A percentile compares a stretch with the other conserved stretches of the same genome.
Conservation (phyloP, 37 sponge, comb jelly and placozoan species). For the Mnemiopsis leidyi region DNA sequence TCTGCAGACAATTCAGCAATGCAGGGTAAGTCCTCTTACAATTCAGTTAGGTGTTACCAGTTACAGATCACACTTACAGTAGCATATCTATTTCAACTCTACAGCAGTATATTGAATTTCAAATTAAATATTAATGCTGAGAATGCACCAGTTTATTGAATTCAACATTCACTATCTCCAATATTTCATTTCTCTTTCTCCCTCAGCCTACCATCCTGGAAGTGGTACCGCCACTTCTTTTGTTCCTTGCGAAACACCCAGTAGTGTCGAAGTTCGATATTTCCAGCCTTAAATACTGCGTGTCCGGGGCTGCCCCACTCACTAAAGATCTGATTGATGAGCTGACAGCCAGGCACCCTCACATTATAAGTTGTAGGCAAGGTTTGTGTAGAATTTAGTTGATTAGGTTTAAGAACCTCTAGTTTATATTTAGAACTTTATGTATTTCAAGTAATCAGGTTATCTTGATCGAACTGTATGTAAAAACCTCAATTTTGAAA, state of each 20-base stretch:
- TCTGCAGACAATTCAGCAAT: neutral
- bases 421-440: no score
- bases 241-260: constrained; percentile 85
- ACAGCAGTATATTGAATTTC: neutral
- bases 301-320: constrained; percentile 83
- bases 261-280: constrained; percentile 77
- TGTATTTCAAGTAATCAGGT: no score
- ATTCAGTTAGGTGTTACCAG: no score
- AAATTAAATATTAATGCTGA: neutral
- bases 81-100: no score
- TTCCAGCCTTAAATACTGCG: constrained; percentile 67
- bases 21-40: neutral
- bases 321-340: constrained; percentile 72
- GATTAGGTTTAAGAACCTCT: no score
- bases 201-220: neutral
- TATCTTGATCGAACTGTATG: no score
- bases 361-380: neutral
- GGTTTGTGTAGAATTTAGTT: no score
- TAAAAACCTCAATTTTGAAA: no score
- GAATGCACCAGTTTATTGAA: neutral
- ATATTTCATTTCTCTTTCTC: neutral
- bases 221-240: constrained; percentile 76
- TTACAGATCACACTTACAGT: no score
- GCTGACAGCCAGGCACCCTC: neutral
- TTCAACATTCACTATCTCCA: no score